Conservation (phyloP, 2,113 vertebrate species). For the Microcebus ravelobensis region DNA sequence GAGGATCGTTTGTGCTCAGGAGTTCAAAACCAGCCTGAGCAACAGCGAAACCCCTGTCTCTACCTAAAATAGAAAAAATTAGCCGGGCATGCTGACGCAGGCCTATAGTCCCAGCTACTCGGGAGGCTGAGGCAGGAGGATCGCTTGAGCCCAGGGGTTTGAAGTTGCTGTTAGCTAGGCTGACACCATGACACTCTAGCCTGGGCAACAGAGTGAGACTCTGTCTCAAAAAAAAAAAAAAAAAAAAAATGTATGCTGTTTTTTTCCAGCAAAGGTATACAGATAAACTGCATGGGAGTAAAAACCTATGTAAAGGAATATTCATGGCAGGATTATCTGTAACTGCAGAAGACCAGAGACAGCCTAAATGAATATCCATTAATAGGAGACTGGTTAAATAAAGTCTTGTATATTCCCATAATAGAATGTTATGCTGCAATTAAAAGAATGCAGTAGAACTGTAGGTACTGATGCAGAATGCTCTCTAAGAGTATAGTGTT, state of each 20-base stretch:
- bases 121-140: too few relatives aligned
- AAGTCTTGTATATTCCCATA: neutral
- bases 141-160: too few relatives aligned
- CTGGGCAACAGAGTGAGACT: too few relatives aligned
- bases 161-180: too few relatives aligned
- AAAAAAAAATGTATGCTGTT: neutral
- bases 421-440: neutral
- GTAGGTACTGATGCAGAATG: neutral
- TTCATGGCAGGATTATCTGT: slow-evolving; percentile 5
- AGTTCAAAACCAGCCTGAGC: too few relatives aligned
- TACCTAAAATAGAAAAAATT: too few relatives aligned
- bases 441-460: neutral
- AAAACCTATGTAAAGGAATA: neutral
- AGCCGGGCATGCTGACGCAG: too few relatives aligned
- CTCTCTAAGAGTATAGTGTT: neutral
- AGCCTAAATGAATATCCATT: slow-evolving; percentile 1
- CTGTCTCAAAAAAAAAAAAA: too few relatives aligned
- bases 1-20: too few relatives aligned
- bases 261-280: neutral
- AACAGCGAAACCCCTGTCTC: too few relatives aligned
- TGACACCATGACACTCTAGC: too few relatives aligned
- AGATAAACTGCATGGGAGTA: neutral
- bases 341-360: slow-evolving; percentile 30
- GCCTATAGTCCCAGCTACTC: too few relatives aligned
- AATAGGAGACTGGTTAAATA: slow-evolving; percentile 14